phyloP scores from a whole-genome alignment of 2,888 invertebrate genomes.

The Drosophila helvetica region DNA sequence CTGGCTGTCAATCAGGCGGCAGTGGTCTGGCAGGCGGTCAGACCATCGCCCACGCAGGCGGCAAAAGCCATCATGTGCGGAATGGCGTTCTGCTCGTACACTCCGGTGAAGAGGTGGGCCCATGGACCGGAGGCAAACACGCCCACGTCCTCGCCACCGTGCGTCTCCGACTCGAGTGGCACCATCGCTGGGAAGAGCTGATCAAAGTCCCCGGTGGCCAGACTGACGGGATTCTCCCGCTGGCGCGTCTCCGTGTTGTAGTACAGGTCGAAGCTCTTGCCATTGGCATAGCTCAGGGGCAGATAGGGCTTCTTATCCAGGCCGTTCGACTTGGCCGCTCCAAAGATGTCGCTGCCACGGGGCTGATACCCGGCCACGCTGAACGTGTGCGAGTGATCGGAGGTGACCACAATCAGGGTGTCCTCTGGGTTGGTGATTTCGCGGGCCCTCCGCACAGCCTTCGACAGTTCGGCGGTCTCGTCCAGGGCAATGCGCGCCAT shows the following conservation, averaged over 20 bases:
- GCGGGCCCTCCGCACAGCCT: slow-evolving; percentile 88
- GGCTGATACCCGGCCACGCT: slow-evolving; percentile 88
- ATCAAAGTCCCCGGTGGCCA: slow-evolving; percentile 42
- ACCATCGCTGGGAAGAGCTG: slow-evolving; percentile 86
- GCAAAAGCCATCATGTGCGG: slow-evolving; percentile 91
- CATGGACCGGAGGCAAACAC: slow-evolving; percentile 91
- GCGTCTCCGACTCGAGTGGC: slow-evolving; percentile 86
- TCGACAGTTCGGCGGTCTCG: slow-evolving; percentile 88
- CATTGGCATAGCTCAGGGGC: slow-evolving; percentile 90
- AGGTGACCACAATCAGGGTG: slow-evolving; percentile 91
- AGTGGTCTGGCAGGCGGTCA: slow-evolving; percentile 81
- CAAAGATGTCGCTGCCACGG: slow-evolving; percentile 80
- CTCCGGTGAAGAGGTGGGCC: slow-evolving; percentile 91
- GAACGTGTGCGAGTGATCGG: slow-evolving; percentile 93
- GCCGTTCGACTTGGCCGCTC: slow-evolving; percentile 72
- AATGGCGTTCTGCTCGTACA: slow-evolving; percentile 91
- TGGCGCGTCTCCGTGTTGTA: slow-evolving; percentile 65
- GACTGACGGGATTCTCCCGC: slow-evolving; percentile 70
- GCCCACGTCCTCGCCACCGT: slow-evolving; percentile 92
- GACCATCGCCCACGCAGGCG: slow-evolving; percentile 88
- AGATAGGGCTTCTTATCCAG: slow-evolving; percentile 87
- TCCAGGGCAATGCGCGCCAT: slow-evolving; percentile 81
- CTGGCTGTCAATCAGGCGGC: slow-evolving; percentile 27
- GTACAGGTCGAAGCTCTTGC: slow-evolving; percentile 86
- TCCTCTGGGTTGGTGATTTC: slow-evolving; percentile 87